phyloP scores from a whole-genome alignment of 2,113 vertebrate genomes.

The Oryzias melastigma region DNA sequence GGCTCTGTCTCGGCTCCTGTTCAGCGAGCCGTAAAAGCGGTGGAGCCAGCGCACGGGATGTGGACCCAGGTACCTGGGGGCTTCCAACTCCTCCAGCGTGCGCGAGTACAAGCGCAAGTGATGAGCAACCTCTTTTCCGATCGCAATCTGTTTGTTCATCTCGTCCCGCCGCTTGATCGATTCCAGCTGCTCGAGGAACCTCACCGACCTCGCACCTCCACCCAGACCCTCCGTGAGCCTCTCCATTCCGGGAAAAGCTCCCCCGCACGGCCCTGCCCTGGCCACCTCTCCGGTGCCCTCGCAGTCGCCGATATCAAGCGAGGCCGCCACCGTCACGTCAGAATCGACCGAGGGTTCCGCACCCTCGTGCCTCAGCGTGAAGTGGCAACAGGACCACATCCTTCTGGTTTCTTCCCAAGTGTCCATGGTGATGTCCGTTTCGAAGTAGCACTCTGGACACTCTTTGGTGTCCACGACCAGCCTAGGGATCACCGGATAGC shows the following conservation, averaged over 20 bases:
- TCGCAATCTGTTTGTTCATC: constrained; percentile 2
- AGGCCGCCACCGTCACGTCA: too few relatives aligned
- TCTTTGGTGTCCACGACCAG: constrained; percentile 4
- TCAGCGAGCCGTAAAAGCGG: constrained; percentile 10
- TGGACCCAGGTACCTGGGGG: constrained; percentile 3
- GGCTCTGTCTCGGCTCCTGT: constrained; percentile 3
- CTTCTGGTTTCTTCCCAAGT: not conserved
- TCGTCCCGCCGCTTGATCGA: constrained; percentile 1
- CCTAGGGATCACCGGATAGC: not conserved
- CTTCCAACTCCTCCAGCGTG: constrained; percentile 5
- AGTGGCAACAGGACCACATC: not conserved
- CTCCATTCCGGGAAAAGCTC: too few relatives aligned
- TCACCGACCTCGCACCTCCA: not conserved
- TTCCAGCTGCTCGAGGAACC: not conserved
- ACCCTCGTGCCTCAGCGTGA: constrained; percentile 10
- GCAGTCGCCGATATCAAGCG: too few relatives aligned
- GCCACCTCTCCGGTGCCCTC: too few relatives aligned
- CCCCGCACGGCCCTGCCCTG: too few relatives aligned
- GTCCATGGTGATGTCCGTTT: not conserved
- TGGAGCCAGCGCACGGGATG: not conserved
- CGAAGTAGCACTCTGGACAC: constrained; percentile 15
- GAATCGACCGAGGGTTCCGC: too few relatives aligned
- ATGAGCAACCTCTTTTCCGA: not conserved
- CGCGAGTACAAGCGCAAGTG: not conserved
- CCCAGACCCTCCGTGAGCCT: too few relatives aligned